phyloP scores from a whole-genome alignment of 2,888 invertebrate genomes.

The Caenorhabditis virilis region DNA sequence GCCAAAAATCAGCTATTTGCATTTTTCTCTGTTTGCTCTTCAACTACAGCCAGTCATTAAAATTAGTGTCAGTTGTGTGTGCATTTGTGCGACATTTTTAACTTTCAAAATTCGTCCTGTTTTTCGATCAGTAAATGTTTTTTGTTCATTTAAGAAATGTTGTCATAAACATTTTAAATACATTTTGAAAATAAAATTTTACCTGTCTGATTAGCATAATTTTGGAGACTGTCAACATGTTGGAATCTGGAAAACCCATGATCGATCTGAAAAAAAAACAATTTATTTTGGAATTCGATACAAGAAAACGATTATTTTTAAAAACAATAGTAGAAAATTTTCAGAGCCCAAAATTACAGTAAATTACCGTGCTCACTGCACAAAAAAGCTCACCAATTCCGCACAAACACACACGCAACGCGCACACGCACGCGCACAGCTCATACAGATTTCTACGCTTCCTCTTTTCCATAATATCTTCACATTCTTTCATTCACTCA shows the following conservation, averaged over 20 bases:
- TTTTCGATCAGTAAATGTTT: too few relatives aligned
- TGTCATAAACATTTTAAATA: too few relatives aligned
- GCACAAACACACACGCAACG: slow-evolving; percentile 24
- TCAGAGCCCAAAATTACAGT: neutral
- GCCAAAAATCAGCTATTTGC: too few relatives aligned
- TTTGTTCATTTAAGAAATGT: too few relatives aligned
- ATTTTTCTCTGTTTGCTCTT: too few relatives aligned
- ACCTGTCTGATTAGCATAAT: too few relatives aligned
- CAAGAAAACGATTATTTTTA: neutral
- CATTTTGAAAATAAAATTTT: too few relatives aligned
- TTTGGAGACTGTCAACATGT: slow-evolving; percentile 23
- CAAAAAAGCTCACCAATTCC: neutral
- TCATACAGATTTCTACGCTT: slow-evolving; percentile 10
- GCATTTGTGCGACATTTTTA: too few relatives aligned
- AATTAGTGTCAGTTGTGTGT: too few relatives aligned
- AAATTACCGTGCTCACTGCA: neutral
- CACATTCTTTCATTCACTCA: neutral
- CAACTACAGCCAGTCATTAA: too few relatives aligned
- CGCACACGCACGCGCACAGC: slow-evolving; percentile 27
- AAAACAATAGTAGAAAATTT: neutral
- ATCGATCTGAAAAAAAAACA: slow-evolving; percentile 37
- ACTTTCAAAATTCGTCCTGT: too few relatives aligned
- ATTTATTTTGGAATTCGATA: neutral
- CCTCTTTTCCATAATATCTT: too few relatives aligned
- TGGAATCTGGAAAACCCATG: slow-evolving; percentile 38